phyloP scores from a whole-genome alignment of 2,888 invertebrate species.

The Leptarthrus brevirostris region DNA sequence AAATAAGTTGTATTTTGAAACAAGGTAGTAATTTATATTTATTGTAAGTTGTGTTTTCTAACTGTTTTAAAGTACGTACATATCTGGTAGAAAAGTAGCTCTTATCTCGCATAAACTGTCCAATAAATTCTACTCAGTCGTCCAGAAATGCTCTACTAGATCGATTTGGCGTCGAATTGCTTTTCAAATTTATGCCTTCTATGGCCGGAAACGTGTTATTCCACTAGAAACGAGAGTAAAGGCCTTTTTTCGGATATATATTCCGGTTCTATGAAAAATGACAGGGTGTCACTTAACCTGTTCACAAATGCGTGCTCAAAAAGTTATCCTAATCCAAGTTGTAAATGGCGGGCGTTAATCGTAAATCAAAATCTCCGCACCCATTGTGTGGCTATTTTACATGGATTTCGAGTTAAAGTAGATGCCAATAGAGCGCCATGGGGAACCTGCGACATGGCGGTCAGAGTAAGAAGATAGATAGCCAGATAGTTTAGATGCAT shows the following conservation, averaged over 20 bases:
- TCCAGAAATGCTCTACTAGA: too few relatives aligned
- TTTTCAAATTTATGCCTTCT: background rate
- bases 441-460: background rate
- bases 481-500: background rate
- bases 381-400: background rate
- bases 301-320: background rate
- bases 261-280: background rate
- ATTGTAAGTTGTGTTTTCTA: too few relatives aligned
- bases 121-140: too few relatives aligned
- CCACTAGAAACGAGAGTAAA: background rate
- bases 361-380: slow-evolving; percentile 7
- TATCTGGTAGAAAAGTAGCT: too few relatives aligned
- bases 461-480: background rate
- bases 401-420: background rate
- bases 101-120: too few relatives aligned
- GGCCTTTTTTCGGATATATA: background rate
- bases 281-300: slow-evolving; percentile 1
- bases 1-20: too few relatives aligned
- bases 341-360: background rate
- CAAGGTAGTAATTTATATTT: too few relatives aligned
- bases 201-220: background rate
- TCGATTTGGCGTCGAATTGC: too few relatives aligned
- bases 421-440: background rate
- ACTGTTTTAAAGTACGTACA: too few relatives aligned
- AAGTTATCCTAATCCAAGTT: background rate